Evolutionary conservation across 2,888 invertebrate species (phyloP).

Genomic region (Apoderus coryli): DNA sequence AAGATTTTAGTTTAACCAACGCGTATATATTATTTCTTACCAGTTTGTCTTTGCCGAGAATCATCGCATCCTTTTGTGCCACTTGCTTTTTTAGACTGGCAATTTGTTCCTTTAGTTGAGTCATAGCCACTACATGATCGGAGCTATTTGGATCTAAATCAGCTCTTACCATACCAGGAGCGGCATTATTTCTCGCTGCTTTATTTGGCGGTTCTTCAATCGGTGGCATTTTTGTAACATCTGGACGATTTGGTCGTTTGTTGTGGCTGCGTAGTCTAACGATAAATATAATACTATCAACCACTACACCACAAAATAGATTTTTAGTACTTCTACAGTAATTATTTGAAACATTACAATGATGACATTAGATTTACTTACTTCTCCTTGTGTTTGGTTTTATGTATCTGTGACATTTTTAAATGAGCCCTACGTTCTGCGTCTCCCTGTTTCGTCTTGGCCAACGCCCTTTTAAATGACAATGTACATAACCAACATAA

Average conservation of each 20-base stretch:
- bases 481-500: constrained; percentile 92
- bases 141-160: constrained; percentile 72
- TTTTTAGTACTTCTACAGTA: no score
- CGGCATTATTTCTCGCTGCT: constrained; percentile 32
- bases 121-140: constrained; percentile 88
- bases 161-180: constrained; percentile 29
- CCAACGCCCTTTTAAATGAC: constrained; percentile 80
- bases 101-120: constrained; percentile 87
- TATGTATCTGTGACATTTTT: constrained; percentile 35
- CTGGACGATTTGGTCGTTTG: constrained; percentile 54
- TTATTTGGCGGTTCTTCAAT: constrained; percentile 36
- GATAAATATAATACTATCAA: constrained; percentile 10
- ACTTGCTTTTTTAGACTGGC: constrained; percentile 82
- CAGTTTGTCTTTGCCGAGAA: constrained; percentile 81
- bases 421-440: constrained; percentile 46
- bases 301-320: background rate
- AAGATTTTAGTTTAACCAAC: background rate
- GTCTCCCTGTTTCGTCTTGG: constrained; percentile 77
- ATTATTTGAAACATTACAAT: no score
- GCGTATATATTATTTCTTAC: constrained; percentile 34
- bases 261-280: constrained; percentile 50
- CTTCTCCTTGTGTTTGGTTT: constrained; percentile 39
- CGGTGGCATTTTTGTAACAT: constrained; percentile 43
- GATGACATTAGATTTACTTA: constrained; percentile 24
- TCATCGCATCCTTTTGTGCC: constrained; percentile 66